Base-by-base conservation (phyloP, 2,888 invertebrate genomes). In the Aethes cnicana region DNA sequence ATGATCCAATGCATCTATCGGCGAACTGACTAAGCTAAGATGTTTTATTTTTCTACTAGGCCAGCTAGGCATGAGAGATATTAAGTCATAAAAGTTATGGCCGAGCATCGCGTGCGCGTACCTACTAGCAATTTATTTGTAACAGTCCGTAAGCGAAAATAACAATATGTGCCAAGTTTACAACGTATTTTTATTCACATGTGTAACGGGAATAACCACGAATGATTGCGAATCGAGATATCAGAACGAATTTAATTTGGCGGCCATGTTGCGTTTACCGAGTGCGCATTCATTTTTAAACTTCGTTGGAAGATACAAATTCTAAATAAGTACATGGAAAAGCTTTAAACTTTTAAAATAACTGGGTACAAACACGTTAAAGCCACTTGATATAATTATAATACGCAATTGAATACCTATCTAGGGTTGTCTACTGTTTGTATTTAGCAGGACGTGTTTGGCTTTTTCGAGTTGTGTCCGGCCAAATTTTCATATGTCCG, bases 131-230 rank as follows among this genome's bases (percentile, higher is more conserved):
- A 52, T 52, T 52, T 46, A 46, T 52, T 52, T 39, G 46, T 46
- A 46, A 32, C 37, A n/a, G n/a, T 37, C 17, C 41, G 50, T 26
- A 46, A 43, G 44, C 30, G 44, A 52, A 36, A 50, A 50, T 46
- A 47, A 44, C 44, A 39, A 52, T 20, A 46, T 44, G 52, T 52
- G 52, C 52, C 52, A 52, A 52, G 52, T 52, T 52, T 52, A 52
- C 47, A 47, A 36, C 39, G 37, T 25, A 52, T 52, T 52, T 52
- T 52, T 52, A 33, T 39, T 43, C 50, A 36, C 43, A 26, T 39
- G 44, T 37, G 37, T 39, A 33, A 52, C 52, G 39, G 52, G 46
- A 46, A 52, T 52, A 52, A 14, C 39, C 32, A 44, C 37, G 26
- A 43, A 43, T 46, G 11, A 52, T 20, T 11, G 17, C 50, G 18